Percentiles rank a stretch among this genome's conserved stretches.
Evolutionary conservation across 2,888 invertebrate genomes (phyloP).

Genomic region (Ditula angustiorana): DNA sequence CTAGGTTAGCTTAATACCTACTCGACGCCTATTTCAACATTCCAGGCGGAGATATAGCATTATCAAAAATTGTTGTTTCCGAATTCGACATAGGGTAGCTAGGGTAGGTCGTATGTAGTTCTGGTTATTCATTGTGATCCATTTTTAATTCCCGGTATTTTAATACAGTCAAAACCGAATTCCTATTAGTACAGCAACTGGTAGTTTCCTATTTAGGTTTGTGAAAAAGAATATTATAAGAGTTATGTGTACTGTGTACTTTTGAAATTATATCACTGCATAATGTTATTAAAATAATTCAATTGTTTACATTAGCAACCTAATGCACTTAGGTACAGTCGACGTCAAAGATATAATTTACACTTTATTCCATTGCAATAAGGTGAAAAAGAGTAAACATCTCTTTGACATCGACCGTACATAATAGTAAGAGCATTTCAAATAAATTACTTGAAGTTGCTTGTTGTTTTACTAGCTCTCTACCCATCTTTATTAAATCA

Average conservation of each 20-base stretch:
- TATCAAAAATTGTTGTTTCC: background rate
- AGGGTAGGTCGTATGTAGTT: too few relatives aligned
- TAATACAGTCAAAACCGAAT: background rate
- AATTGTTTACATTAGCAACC: conserved; percentile 27
- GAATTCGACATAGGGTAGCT: too few relatives aligned
- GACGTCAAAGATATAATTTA: too few relatives aligned
- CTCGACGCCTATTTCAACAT: conserved; percentile 2
- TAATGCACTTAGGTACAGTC: background rate
- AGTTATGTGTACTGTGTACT: conserved; percentile 2
- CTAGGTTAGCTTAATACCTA: conserved; percentile 5
- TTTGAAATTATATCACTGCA: conserved; percentile 8
- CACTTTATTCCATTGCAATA: too few relatives aligned
- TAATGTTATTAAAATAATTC: conserved; percentile 17
- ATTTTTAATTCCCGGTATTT: background rate
- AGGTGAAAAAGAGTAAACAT: too few relatives aligned
- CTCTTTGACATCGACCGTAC: too few relatives aligned
- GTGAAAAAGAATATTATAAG: background rate
- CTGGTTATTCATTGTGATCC: background rate
- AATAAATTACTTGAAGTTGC: conserved; percentile 36
- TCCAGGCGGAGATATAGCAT: conserved; percentile 1
- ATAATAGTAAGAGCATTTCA: conserved; percentile 16
- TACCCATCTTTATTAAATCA: background rate
- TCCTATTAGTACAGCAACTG: background rate
- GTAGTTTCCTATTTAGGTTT: background rate
- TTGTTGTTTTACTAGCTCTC: conserved; percentile 7